Base-by-base conservation (phyloP, 2,797 vertebrate species). In the Lycodopsis pacificus region DNA sequence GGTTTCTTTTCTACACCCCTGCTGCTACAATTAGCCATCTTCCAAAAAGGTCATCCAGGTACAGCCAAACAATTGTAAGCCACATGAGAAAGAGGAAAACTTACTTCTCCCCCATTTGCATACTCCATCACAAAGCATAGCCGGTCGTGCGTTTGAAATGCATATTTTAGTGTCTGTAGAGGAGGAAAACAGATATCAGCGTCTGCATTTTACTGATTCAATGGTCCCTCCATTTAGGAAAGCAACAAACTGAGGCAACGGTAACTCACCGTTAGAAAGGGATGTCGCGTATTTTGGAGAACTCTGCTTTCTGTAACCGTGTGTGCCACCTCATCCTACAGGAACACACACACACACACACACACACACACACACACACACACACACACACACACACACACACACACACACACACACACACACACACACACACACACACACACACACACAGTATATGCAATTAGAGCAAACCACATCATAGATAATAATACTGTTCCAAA, bases 121-220 rank as follows among this genome's bases (percentile, higher is more conserved):
- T 99, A 99, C 79, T 99, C 98, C 98, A 99, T 99, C 83, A 99
- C 97, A 8, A 99, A 99, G 93, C 97, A 99, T 65, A 99, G 95
- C 4, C 97, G 95, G 90, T 99, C 98, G 0, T 96, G 95, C 4
- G 98, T 99, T 95, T 99, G 98, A 92, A 99, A 99, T 71, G 98
- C 97, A 3, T 99, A 98, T 86, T 99, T 98, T 90, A 98, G 95
- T 0, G 98, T 98, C 98, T 98, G 90, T 17, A 9, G 44, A 71
- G 59, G 20, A 76, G 48, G 51, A 72, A 79, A 64, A 71, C 19
- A 53, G 58, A 20, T 75, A 65, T 38, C 15, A 59, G 1, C 46
- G 4, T 66, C 70, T n/a, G 13, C 3, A 36, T 68, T 53, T 46
- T 30, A n/a, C 2, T 34, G 40, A 71, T 36, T 15, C 56, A 74